Conservation (phyloP, 2,113 vertebrate genomes). For the Elgaria multicarinata region DNA sequence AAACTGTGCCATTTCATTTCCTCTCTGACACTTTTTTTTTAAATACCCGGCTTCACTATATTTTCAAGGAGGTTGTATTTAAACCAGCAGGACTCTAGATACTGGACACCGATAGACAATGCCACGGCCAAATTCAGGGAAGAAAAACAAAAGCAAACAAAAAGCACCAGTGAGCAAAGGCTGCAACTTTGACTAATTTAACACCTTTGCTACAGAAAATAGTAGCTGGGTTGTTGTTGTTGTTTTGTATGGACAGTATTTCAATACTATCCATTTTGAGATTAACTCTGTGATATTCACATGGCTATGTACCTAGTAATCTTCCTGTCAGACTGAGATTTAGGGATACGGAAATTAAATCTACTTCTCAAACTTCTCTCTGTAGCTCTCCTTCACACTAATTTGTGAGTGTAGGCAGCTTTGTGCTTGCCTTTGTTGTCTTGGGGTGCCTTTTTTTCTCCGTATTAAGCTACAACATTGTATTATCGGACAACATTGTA, state of each 20-base stretch:
- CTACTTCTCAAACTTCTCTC: neutral
- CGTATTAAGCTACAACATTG: neutral
- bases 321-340: neutral
- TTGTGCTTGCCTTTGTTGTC: neutral
- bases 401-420: neutral
- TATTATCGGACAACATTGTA: no score
- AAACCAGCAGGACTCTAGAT: neutral
- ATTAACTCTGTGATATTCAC: neutral
- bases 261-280: neutral
- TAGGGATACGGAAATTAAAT: neutral
- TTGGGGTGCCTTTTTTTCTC: no score
- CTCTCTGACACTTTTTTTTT: rapidly evolving
- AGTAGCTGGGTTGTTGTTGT: neutral
- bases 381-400: neutral
- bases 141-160: neutral
- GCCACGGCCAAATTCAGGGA: rapidly evolving
- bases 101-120: neutral
- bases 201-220: neutral
- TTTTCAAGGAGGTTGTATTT: neutral
- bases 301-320: neutral
- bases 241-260: neutral
- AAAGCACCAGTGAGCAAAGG: neutral
- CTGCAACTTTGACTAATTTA: neutral
- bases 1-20: neutral
- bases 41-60: neutral